Conservation (phyloP, 92 coral and sea anemone species). For the Pocillopora meandrina region DNA sequence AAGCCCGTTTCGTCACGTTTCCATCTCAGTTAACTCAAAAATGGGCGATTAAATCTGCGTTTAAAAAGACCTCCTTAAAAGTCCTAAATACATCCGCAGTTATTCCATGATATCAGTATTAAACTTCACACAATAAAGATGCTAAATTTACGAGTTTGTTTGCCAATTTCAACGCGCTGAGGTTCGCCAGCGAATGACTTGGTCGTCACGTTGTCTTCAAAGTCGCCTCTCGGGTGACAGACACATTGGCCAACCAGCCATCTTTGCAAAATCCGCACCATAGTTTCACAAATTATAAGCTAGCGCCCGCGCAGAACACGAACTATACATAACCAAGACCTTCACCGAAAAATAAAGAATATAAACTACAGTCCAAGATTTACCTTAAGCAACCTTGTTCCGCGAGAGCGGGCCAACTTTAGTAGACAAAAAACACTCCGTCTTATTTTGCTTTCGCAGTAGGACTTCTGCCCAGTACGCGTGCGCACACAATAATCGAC, state of each 20-base stretch:
- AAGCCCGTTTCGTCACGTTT: constrained; percentile 65
- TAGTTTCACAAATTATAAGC: constrained; percentile 29
- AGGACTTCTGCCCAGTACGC: constrained; percentile 79
- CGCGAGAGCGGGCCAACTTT: constrained; percentile 68
- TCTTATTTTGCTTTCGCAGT: constrained; percentile 96
- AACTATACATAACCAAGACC: constrained; percentile 2
- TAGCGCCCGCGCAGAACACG: constrained; percentile 8
- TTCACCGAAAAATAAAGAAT: constrained; percentile 20
- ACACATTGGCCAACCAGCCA: constrained; percentile 73
- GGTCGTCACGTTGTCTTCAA: constrained; percentile 83
- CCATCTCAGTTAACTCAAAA: constrained; percentile 74
- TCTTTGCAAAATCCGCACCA: constrained; percentile 65
- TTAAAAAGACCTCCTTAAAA: constrained; percentile 44
- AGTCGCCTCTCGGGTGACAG: constrained; percentile 82
- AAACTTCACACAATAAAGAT: constrained; percentile 19
- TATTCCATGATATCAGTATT: constrained; percentile 1
- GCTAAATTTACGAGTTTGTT: constrained; percentile 7
- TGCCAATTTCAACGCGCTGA: constrained; percentile 18
- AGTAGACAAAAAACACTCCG: constrained; percentile 75
- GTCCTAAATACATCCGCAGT: constrained; percentile 6
- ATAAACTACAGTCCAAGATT: constrained; percentile 25
- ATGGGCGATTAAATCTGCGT: constrained; percentile 73
- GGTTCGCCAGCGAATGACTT: constrained; percentile 35
- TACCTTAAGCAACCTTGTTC: constrained; percentile 55
- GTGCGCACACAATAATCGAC: constrained; percentile 99